Base-by-base conservation (phyloP, 1,140 invertebrate species). In the Harpegnathos saltator region DNA sequence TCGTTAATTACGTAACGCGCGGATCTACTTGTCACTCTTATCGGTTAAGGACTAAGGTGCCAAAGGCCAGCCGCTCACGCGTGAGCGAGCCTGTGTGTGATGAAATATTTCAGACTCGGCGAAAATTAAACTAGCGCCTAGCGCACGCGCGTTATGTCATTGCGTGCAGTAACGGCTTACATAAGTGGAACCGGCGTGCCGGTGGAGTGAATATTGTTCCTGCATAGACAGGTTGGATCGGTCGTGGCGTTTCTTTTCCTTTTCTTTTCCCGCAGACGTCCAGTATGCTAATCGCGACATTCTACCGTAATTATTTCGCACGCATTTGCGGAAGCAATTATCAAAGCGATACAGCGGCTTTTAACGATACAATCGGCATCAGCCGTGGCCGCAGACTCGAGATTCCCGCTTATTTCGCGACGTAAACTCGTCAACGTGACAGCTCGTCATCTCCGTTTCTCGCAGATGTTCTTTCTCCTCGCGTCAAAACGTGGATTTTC, bases 181-280 rank as follows among this genome's bases (percentile, higher is more conserved):
- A 56, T 66, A 77, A 77, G n/a, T 33, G 11, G 17, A 63, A 22
- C 12, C 9, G 17, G 11, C 22, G 17, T 33, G 9, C 1, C n/a
- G n/a, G n/a, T n/a, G 29, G 52, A 66, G 22, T 66, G 52, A 17
- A 61, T 65, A 63, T 66, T 77, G 33, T 38, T 66, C n/a, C 62
- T 77, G 44, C 5, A 65, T 54, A 56, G 66, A 77, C 74, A 77
- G 74, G 74, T 77, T 56, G 19, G 19, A 77, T 77, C 3, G 15
- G n/a, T 56, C 48, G 38, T 9, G 24, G 44, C 33, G 44, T 24
- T 48, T 75, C 22, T 19, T 1, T n/a, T 5, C 22, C 56, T 77
- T 77, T 44, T 66, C 66, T 77, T 44, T 54, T 9, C 7, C 4
- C 38, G 1, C 38, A 9, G 4, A 66, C 14, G n/a, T 33, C 50